phyloP scores from a whole-genome alignment of 2,797 vertebrate genomes.

The Eurystomus glaucurus region DNA sequence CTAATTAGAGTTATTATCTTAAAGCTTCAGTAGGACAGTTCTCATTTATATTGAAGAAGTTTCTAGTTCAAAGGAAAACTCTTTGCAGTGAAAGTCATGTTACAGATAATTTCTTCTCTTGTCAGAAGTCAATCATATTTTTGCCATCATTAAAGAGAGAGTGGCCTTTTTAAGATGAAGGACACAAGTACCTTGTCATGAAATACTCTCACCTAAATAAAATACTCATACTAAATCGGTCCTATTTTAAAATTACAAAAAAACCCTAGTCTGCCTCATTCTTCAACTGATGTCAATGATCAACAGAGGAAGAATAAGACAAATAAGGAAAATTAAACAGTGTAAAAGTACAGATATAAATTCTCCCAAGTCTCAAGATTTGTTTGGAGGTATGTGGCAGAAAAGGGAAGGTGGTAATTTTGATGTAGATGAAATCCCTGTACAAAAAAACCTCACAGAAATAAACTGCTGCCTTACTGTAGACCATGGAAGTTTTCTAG shows the following conservation, averaged over 20 bases:
- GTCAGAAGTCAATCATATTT: conserved; percentile 28
- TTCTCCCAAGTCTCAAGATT: neutral
- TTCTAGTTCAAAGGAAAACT: conserved; percentile 48
- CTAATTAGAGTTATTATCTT: conserved; percentile 55
- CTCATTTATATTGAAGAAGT: conserved; percentile 32
- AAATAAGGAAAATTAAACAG: neutral
- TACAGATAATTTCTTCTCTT: neutral
- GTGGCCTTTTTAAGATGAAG: neutral
- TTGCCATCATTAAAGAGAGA: neutral
- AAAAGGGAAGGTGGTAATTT: neutral
- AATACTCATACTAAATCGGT: neutral
- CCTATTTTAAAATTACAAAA: neutral
- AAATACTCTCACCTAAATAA: neutral
- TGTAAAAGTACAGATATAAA: neutral
- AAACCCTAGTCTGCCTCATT: accelerated
- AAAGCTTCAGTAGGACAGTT: conserved; percentile 2
- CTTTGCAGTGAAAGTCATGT: neutral
- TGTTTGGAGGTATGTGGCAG: neutral
- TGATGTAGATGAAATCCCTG: neutral
- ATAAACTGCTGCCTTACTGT: neutral
- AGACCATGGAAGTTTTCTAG: neutral
- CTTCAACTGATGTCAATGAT: neutral
- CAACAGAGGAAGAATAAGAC: neutral
- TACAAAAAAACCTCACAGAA: neutral
- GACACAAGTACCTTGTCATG: neutral